Evolutionary conservation across 2,113 vertebrate genomes (phyloP), one percentile per base, ranked within the genome.

Genomic region (Empidonax alnorum): DNA sequence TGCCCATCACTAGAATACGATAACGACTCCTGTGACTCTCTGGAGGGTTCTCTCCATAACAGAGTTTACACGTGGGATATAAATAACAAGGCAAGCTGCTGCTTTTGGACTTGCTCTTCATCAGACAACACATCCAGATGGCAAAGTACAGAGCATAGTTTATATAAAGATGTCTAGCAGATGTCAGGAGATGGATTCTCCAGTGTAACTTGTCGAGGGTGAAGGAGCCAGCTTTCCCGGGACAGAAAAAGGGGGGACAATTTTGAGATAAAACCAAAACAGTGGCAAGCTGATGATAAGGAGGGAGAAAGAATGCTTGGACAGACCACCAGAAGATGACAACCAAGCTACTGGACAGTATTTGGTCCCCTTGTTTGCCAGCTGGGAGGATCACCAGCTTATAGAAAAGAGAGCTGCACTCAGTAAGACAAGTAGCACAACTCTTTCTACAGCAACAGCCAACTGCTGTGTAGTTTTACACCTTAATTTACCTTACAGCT

Each of bases 41-140:
- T 33, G 52, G 35, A 92, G 80, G 87, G 79, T n/a, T 90, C 49
- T 94, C 83, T 84, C 65, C 83, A 58, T 71, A 81, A 65, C 20
- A 91, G 46, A 85, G 30, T 89, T 94, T 91, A 82, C 53, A 90
- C 31, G 12, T 12, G 19, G 31, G 47, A 68, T 87, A 72, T 73
- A 94, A 95, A 94, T 87, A 94, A 76, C 80, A 2, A 6, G 44
- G 47, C 76, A 96, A 90, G 83, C 83, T 90, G 93, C 62, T 86
- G 84, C 80, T 93, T 92, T 94, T 93, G 90, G 92, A 90, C 78
- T 88, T 95, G 82, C 82, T 90, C 59, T 61, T 79, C 68, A 74
- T 85, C 88, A 93, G 79, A 94, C 82, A 93, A 75, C 76, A 68
- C 31, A 75, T 86, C 69, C 96, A 96, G 92, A 94, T 87, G 90